These are phyloP conservation scores for Vidua chalybeata DNA, from an alignment of 2,113 vertebrate genomes.

Conservation along the genomic window DNA sequence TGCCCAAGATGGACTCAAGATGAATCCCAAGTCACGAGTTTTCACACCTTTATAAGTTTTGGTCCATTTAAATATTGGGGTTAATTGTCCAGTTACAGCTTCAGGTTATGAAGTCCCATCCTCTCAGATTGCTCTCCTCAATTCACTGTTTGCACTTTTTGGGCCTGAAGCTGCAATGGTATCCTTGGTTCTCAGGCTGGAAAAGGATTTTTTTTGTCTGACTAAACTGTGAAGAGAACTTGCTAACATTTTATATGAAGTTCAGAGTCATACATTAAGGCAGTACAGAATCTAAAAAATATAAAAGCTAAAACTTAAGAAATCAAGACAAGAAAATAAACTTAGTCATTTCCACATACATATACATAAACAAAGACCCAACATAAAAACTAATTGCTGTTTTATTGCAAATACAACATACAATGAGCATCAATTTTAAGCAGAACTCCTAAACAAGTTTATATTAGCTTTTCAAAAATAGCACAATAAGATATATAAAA, in stretches of 20 bases:
- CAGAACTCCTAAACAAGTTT: neutral
- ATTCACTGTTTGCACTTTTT: neutral
- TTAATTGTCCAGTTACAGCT: neutral
- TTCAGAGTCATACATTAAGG: neutral
- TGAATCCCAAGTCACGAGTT: rapidly evolving
- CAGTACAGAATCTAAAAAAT: neutral
- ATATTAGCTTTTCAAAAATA: neutral
- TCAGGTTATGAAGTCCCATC: neutral
- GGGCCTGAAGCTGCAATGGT: neutral
- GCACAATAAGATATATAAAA: neutral
- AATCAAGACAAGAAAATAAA: neutral
- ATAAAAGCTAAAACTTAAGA: neutral
- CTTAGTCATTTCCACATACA: neutral
- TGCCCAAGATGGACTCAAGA: neutral
- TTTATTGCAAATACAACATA: neutral
- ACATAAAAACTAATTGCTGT: neutral
- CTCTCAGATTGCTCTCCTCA: neutral
- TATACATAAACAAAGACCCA: neutral
- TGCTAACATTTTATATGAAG: neutral
- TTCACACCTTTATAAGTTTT: neutral
- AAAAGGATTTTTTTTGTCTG: neutral
- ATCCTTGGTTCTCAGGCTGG: neutral
- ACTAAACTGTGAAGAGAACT: neutral
- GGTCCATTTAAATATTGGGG: neutral
- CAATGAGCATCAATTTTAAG: neutral